These are phyloP conservation scores for Narcine bancroftii DNA, from an alignment of 2,113 vertebrate genomes.

Conservation along the genomic window DNA sequence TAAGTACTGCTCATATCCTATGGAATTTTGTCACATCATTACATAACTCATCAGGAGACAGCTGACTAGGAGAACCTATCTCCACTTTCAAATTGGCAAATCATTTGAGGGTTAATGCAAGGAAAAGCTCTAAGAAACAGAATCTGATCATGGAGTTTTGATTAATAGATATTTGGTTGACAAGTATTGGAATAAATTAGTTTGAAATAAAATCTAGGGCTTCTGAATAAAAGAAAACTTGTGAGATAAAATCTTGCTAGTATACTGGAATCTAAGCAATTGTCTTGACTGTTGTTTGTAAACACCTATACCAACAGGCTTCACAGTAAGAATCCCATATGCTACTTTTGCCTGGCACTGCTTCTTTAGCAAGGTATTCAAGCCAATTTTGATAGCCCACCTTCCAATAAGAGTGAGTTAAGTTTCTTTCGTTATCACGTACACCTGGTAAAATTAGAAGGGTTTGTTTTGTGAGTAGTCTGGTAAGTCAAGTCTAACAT, in stretches of 20 bases:
- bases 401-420: too few relatives aligned
- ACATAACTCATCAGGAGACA: background rate
- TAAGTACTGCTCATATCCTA: constrained; percentile 50
- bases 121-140: background rate
- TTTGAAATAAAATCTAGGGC: background rate
- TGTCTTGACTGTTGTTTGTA: background rate
- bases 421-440: too few relatives aligned
- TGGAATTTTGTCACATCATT: background rate
- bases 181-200: background rate
- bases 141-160: background rate
- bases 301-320: too few relatives aligned
- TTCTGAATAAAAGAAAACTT: background rate
- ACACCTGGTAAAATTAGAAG: too few relatives aligned
- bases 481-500: too few relatives aligned
- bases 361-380: background rate
- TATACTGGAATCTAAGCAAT: background rate
- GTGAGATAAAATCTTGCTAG: background rate
- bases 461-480: too few relatives aligned
- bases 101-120: background rate
- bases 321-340: background rate
- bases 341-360: too few relatives aligned
- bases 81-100: background rate
- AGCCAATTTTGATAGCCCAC: background rate
- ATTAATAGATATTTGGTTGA: background rate
- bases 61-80: background rate